These are phyloP conservation scores for Suricata suricatta DNA, from an alignment of 2,113 vertebrate species.

Conservation along the genomic window DNA sequence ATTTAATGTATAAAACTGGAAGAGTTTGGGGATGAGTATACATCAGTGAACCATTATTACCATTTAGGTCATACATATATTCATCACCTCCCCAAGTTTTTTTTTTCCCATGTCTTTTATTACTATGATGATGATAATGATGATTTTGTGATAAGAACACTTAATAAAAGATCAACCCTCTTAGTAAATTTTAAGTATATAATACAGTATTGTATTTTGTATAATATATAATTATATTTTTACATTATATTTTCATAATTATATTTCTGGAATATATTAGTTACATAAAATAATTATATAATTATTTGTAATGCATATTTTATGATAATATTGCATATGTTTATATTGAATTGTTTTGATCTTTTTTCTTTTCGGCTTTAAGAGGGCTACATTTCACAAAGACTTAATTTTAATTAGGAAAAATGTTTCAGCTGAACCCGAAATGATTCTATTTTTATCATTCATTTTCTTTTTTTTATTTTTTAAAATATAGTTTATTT, in stretches of 20 bases:
- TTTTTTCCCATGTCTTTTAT: neutral
- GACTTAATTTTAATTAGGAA: constrained; percentile 20
- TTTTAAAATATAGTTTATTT: too few relatives aligned
- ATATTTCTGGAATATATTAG: neutral
- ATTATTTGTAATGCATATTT: neutral
- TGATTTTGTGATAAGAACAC: neutral
- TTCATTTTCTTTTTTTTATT: neutral
- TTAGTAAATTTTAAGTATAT: neutral
- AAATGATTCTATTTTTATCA: neutral
- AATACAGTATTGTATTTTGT: neutral
- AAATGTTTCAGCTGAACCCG: neutral
- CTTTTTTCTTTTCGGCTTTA: neutral
- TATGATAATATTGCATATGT: neutral
- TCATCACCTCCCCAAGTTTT: neutral
- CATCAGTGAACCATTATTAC: neutral
- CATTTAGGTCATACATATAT: neutral
- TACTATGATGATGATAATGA: neutral
- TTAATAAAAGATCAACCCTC: neutral
- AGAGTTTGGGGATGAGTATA: neutral
- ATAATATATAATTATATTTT: neutral
- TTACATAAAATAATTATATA: neutral
- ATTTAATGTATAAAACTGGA: neutral
- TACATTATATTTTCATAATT: too few relatives aligned
- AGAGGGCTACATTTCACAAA: neutral
- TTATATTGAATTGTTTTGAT: neutral